Evolutionary conservation across 2,888 invertebrate species (phyloP).

Genomic region (Troglohyphantes excavatus): DNA sequence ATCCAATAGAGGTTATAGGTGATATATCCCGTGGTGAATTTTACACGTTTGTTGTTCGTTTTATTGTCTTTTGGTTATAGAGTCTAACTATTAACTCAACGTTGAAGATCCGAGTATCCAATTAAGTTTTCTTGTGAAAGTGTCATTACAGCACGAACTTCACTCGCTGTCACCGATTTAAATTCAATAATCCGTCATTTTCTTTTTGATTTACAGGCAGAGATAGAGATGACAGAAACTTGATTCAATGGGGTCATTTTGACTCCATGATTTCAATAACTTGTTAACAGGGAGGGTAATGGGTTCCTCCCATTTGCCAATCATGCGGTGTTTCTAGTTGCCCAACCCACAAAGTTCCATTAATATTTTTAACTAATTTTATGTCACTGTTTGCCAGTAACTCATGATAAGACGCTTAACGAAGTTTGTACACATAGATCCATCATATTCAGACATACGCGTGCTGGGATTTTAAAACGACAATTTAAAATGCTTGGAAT

Average conservation of each 20-base stretch:
- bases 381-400: constrained; percentile 38
- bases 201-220: not conserved
- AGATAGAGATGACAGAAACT: constrained; percentile 13
- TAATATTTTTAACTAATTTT: constrained; percentile 17
- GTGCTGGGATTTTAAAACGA: not conserved
- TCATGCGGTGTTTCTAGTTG: constrained; percentile 22
- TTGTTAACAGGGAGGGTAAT: constrained; percentile 26
- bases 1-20: too few relatives aligned
- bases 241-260: constrained; percentile 51
- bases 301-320: constrained; percentile 66
- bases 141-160: too few relatives aligned
- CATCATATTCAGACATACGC: not conserved
- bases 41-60: too few relatives aligned
- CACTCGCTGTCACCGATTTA: not conserved
- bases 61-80: too few relatives aligned
- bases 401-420: not conserved
- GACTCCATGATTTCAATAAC: constrained; percentile 58
- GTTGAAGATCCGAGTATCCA: too few relatives aligned
- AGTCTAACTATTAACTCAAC: too few relatives aligned
- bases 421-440: not conserved
- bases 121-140: not conserved
- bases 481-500: not conserved
- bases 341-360: constrained; percentile 52
- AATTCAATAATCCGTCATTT: constrained; percentile 16
- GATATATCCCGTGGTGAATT: too few relatives aligned